phyloP scores from a whole-genome alignment of 2,888 invertebrate species.

The Hyalella azteca region DNA sequence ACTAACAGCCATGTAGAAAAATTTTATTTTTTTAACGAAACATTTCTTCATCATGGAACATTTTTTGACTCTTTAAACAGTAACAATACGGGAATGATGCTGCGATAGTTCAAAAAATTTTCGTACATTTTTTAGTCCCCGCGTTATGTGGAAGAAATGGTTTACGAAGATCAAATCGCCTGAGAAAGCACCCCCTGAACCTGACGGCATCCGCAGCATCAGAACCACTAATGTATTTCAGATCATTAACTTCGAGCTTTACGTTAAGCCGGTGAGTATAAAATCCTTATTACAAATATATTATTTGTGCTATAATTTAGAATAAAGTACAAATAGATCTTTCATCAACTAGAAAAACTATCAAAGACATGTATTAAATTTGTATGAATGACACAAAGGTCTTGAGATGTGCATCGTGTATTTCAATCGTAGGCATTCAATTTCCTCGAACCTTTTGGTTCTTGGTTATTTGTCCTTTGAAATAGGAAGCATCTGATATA shows the following conservation, averaged over 20 bases:
- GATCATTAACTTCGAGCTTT: constrained; percentile 86
- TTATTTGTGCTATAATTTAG: too few relatives aligned
- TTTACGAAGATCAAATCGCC: not conserved
- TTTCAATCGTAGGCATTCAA: not conserved
- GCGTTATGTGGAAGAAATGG: not conserved
- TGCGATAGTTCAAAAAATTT: not conserved
- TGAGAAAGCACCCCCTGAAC: not conserved
- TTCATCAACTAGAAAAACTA: too few relatives aligned
- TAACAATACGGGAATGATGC: not conserved
- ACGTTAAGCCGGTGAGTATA: constrained; percentile 81
- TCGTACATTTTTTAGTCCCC: not conserved
- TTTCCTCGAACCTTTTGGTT: not conserved
- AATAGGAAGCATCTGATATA: not conserved
- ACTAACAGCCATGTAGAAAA: too few relatives aligned
- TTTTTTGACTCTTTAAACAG: not conserved
- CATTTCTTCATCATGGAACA: not conserved
- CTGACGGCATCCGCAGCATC: constrained; percentile 76
- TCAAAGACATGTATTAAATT: too few relatives aligned
- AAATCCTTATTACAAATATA: too few relatives aligned
- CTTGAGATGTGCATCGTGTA: not conserved
- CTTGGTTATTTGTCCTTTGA: not conserved
- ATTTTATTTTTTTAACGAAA: not conserved
- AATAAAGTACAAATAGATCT: too few relatives aligned
- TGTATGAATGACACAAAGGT: not conserved
- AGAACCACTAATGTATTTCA: constrained; percentile 78